Evolutionary conservation across 2,797 vertebrate genomes (phyloP), one percentile per base, ranked within the genome.

Genomic region (Pteropus rufus): DNA sequence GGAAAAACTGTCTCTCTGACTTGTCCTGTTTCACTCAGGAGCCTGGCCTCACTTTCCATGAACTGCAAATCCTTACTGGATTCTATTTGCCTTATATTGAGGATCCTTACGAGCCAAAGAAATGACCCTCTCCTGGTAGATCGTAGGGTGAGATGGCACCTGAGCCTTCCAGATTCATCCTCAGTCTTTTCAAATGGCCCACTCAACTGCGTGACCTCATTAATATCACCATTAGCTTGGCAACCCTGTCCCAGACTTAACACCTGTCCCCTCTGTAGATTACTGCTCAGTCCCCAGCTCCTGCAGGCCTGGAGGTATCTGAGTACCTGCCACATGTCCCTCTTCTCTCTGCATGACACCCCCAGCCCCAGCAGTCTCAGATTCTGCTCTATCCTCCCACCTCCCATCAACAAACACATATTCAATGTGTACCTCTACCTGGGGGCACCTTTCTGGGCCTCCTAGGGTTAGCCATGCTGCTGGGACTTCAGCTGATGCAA

Each of bases 151-250:
- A 26, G 8, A 11, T 26, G 52, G 41, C 5, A 29, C 14, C n/a
- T 0, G 44, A 67, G 7, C 44, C 41, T 62, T 41, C n/a, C 24
- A n/a, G 49, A 39, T n/a, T 44, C 12, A 31, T 23, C 41, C 2
- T 3, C 52, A 64, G 26, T 8, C 23, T 92, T 44, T 69, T 54
- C 21, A 21, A 73, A 52, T 10, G 72, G 11, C 26, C 24, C 3
- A 4, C 10, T 46, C 64, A 7, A 7, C 65, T 11, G 10, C 3
- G 4, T 14, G 24, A 69, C 14, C n/a, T 85, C n/a, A 21, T n/a
- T 23, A 34, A 64, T 23, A 31, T 0, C 58, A 2, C 16, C 15
- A 0, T 26, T 4, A 19, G 21, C 7, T 0, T 21, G 41, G 21
- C 46, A 46, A 29, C 23, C 56, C 60, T 34, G 19, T 29, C n/a